Evolutionary conservation across 2,113 vertebrate species (phyloP), one percentile per base, ranked within the genome.

Genomic region (Larimichthys crocea): DNA sequence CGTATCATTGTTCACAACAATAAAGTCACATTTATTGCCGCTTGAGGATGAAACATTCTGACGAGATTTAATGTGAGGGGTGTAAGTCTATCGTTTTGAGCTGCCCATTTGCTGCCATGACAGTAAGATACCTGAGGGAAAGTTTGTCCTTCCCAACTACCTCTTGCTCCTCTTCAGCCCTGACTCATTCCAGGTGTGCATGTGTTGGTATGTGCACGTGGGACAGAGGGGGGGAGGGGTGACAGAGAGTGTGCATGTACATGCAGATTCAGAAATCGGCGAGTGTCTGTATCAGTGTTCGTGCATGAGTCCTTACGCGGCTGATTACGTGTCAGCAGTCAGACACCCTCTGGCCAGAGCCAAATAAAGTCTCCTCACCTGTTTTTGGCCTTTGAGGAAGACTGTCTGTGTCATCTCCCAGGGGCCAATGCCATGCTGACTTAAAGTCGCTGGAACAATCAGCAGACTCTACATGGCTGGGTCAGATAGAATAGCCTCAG

Each of bases 321-420:
- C 65, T 82, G 87, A 78, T 85, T 85, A 65, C 40, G 71, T 83
- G 80, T 79, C 79, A 65, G 85, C 56, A 76, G 90, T 79, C 85
- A 88, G 86, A 90, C 86, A 78, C 85, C 91, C 88, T 88, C 83
- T 83, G 87, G 90, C 72, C 80, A 85, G 85, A 92, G 85, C 86
- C 86, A 89, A 90, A 93, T 89, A 91, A 92, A 89, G 94, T 90
- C 86, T 92, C 88, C 82, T 93, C 92, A 94, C 94, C 94, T 93
- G 94, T 93, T 92, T 86, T 72, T 80, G 87, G 88, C 84, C 85
- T 90, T 88, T 92, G 89, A 92, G 89, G 84, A 79, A 91, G 82
- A 93, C 79, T 78, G 84, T 86, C 74, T 89, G 81, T 91, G 90
- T 92, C 91, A 92, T 64, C 69, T 89, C 93, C 92, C 88, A 24